Evolutionary conservation across 1,140 invertebrate species (phyloP).

Genomic region (Protaetia brevitarsis): DNA sequence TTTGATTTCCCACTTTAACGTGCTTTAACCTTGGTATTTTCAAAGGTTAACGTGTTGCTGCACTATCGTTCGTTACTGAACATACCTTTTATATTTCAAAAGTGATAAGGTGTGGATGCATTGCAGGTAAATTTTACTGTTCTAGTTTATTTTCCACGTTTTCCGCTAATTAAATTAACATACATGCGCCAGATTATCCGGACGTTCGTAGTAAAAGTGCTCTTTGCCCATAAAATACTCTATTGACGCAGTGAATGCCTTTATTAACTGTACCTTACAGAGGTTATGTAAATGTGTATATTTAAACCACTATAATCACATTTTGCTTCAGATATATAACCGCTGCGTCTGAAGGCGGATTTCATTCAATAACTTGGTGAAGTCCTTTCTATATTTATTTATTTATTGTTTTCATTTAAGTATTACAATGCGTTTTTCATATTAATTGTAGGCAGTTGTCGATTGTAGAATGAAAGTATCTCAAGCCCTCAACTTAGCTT

Average conservation of each 20-base stretch:
- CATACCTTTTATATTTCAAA: background rate
- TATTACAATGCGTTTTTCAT: background rate
- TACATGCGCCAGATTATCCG: background rate
- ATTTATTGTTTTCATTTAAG: background rate
- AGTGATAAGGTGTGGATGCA: background rate
- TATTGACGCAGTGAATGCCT: background rate
- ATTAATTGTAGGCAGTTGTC: conserved; percentile 6
- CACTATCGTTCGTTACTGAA: background rate
- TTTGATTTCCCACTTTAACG: background rate
- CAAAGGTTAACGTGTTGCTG: background rate
- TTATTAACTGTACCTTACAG: conserved; percentile 1
- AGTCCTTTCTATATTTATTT: background rate
- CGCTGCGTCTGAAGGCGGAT: background rate
- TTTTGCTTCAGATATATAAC: background rate
- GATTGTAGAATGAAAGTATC: conserved; percentile 25
- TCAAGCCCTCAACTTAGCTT: conserved; percentile 21
- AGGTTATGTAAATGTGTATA: conserved; percentile 21
- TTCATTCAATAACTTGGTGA: background rate
- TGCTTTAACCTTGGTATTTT: background rate
- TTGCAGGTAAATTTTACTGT: background rate
- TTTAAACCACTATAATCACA: conserved; percentile 8
- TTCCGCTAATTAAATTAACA: background rate
- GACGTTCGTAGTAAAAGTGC: background rate
- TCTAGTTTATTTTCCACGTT: background rate
- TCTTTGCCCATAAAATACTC: background rate